Conservation (phyloP, 2,888 invertebrate species). For the Pristionchus japonicus region DNA sequence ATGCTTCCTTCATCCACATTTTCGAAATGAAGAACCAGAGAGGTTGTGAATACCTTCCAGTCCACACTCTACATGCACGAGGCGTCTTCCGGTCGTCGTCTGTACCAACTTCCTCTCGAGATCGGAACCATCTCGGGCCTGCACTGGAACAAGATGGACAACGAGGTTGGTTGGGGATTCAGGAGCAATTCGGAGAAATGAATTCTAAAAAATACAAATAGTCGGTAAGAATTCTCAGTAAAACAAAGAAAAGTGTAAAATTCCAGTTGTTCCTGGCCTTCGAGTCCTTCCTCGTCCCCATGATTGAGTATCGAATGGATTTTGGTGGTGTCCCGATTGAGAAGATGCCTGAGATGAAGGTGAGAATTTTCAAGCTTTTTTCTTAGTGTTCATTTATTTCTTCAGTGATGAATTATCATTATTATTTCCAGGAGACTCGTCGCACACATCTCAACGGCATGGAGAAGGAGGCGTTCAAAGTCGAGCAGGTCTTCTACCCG, state of each 20-base stretch:
- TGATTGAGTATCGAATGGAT: slow-evolving; percentile 89
- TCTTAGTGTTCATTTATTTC: too few species aligned
- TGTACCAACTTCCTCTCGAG: slow-evolving; percentile 80
- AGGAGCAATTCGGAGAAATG: too few species aligned
- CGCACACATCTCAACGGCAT: slow-evolving; percentile 89
- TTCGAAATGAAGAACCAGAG: too few species aligned
- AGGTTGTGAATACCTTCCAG: slow-evolving; percentile 79
- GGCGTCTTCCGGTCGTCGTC: slow-evolving; percentile 83
- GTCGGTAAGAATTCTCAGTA: neutral
- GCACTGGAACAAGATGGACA: slow-evolving; percentile 83
- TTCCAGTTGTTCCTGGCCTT: slow-evolving; percentile 87
- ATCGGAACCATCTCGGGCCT: slow-evolving; percentile 89
- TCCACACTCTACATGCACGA: slow-evolving; percentile 87
- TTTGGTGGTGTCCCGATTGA: slow-evolving; percentile 81
- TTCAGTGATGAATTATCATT: too few species aligned
- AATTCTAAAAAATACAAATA: too few species aligned
- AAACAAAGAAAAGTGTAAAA: neutral
- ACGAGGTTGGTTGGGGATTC: too few species aligned
- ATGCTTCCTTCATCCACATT: too few species aligned
- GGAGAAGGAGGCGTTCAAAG: slow-evolving; percentile 85
- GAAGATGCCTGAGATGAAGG: slow-evolving; percentile 66
- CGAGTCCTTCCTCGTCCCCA: slow-evolving; percentile 92
- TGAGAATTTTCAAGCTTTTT: slow-evolving; percentile 26
- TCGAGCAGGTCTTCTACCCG: slow-evolving; percentile 90
- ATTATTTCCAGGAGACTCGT: slow-evolving; percentile 82